Conservation (phyloP, 1,140 invertebrate species). For the Drosophila malerkotliana region DNA sequence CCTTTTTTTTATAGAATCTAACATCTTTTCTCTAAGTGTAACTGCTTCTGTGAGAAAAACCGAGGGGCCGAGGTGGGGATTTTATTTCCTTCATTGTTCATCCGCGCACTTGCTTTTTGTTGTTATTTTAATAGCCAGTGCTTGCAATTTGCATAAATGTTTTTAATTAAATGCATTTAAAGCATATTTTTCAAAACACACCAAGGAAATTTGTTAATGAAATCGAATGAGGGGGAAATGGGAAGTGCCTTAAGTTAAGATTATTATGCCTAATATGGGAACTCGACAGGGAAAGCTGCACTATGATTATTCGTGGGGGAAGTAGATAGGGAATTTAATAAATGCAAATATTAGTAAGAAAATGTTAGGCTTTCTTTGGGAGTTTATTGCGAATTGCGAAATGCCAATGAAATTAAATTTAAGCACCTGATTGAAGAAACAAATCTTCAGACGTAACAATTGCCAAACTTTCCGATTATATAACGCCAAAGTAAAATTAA, state of each 20-base stretch:
- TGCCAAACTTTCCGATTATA: constrained; percentile 12
- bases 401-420: not conserved
- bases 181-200: constrained; percentile 68
- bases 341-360: not conserved
- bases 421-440: not conserved
- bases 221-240: constrained; percentile 63
- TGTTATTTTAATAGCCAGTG: constrained; percentile 50
- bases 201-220: constrained; percentile 60
- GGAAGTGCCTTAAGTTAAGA: constrained; percentile 38
- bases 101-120: constrained; percentile 57
- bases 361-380: not conserved
- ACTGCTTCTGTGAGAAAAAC: not conserved
- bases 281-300: constrained; percentile 26
- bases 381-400: not conserved
- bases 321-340: constrained; percentile 21
- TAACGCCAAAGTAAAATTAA: constrained; percentile 6
- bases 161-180: constrained; percentile 79
- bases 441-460: not conserved
- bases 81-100: constrained; percentile 54
- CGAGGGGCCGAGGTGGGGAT: not conserved
- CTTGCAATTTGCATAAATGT: constrained; percentile 76
- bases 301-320: constrained; percentile 15
- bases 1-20: too few species aligned
- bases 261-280: constrained; percentile 29
- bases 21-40: not conserved